Conservation (phyloP, 2,888 invertebrate genomes). For the Pterostichus madidus region DNA sequence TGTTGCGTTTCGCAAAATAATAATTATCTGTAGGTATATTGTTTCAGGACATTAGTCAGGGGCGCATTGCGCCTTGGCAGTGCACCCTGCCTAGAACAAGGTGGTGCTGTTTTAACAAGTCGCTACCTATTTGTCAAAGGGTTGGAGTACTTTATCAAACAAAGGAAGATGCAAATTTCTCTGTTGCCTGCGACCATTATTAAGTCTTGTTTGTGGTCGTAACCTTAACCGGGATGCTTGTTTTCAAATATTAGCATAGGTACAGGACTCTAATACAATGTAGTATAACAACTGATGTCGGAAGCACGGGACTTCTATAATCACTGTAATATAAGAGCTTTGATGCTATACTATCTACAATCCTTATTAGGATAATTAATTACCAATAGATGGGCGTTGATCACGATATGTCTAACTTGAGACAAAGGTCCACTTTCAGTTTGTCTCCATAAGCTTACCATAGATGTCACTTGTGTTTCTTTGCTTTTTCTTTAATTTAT, state of each 20-base stretch:
- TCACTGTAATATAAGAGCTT: too few species aligned
- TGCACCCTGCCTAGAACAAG: neutral
- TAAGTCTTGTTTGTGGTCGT: neutral
- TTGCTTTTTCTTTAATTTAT: too few species aligned
- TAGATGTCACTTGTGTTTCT: too few species aligned
- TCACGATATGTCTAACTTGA: too few species aligned
- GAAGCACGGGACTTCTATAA: too few species aligned
- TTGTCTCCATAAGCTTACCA: too few species aligned
- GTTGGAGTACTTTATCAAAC: constrained; percentile 36
- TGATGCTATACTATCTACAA: too few species aligned
- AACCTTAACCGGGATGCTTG: neutral
- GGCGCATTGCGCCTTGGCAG: neutral
- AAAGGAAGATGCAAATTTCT: constrained; percentile 48
- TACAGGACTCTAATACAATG: neutral
- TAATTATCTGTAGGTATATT: constrained; percentile 32
- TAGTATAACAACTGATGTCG: too few species aligned
- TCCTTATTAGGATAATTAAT: too few species aligned
- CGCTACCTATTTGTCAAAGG: constrained; percentile 40
- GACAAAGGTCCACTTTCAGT: too few species aligned
- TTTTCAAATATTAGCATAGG: neutral
- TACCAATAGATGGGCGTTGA: too few species aligned
- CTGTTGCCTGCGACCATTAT: constrained; percentile 18
- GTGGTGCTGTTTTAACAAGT: constrained; percentile 27
- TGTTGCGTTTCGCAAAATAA: constrained; percentile 36
- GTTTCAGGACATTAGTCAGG: constrained; percentile 1